Conservation (phyloP, 2,113 vertebrate species). For the Capra hircus region DNA sequence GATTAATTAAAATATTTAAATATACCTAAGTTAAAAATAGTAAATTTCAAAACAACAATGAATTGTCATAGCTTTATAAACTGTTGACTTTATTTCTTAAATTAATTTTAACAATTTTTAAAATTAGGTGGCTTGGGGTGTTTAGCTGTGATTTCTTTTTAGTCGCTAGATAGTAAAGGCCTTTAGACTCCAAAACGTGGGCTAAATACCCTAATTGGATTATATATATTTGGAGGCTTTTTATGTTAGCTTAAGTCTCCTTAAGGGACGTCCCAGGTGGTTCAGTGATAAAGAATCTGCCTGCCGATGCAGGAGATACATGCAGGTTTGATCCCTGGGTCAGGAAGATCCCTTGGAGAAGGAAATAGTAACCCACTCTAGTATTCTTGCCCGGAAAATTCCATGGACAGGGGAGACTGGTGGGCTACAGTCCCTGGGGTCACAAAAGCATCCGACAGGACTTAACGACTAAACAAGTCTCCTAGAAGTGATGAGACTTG, state of each 20-base stretch:
- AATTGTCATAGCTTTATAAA: not conserved
- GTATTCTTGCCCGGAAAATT: not conserved
- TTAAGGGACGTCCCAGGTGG: rapidly evolving
- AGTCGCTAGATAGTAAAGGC: not conserved
- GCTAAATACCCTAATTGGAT: not conserved
- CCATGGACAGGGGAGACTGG: not conserved
- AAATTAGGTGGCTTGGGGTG: not conserved
- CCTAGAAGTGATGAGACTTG: not conserved
- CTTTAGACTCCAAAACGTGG: not conserved
- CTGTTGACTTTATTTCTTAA: not conserved
- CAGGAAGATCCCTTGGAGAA: not conserved
- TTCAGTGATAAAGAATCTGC: not conserved
- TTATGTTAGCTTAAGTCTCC: not conserved
- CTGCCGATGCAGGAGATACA: not conserved
- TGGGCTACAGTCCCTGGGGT: not conserved
- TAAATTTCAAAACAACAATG: not conserved
- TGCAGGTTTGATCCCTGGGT: not conserved
- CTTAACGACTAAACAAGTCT: not conserved
- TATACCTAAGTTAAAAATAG: not conserved
- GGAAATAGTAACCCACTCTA: not conserved
- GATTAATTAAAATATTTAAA: not conserved
- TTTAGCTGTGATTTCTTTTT: not conserved
- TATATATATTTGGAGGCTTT: not conserved
- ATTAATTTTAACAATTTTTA: not conserved
- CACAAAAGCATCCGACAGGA: not conserved